Evolutionary conservation across 2,113 vertebrate species (phyloP).

Genomic region (Caloenas nicobarica): DNA sequence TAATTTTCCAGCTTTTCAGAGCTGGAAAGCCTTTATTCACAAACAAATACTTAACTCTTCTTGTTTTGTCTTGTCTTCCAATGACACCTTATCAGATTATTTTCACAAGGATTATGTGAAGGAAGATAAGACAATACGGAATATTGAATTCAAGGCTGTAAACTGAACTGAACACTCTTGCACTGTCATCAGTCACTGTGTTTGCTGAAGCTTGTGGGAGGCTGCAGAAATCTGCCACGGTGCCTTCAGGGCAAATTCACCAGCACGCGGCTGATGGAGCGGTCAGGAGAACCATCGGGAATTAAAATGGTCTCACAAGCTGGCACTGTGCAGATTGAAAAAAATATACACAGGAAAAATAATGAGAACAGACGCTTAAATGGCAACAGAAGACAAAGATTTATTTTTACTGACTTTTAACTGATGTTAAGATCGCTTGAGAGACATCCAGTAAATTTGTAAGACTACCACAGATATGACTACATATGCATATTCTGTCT

Average conservation of each 20-base stretch:
- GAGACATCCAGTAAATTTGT: constrained; percentile 47
- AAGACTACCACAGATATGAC: constrained; percentile 58
- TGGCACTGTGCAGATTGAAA: not conserved
- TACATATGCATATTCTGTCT: constrained; percentile 59
- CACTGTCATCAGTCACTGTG: not conserved
- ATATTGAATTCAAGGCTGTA: not conserved
- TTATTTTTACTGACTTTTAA: constrained; percentile 61
- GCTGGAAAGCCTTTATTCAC: not conserved
- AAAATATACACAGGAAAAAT: not conserved
- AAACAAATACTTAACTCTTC: not conserved
- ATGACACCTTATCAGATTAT: not conserved
- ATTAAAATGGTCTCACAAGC: not conserved
- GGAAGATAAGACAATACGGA: not conserved
- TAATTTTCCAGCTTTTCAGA: not conserved
- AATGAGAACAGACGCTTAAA: constrained; percentile 46
- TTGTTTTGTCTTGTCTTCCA: not conserved
- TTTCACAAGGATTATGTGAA: not conserved
- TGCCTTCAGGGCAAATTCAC: not conserved
- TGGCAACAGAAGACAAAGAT: constrained; percentile 51
- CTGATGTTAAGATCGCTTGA: constrained; percentile 22
- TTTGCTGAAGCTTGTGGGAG: not conserved
- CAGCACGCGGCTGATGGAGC: not conserved
- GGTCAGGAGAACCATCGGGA: rapidly evolving
- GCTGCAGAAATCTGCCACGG: not conserved
- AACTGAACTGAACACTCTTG: not conserved